A percentile compares a stretch with the other conserved stretches of the same genome.
These are phyloP conservation scores for Archivesica marissinica DNA, from an alignment of 1,140 invertebrate genomes.

Conservation along the genomic window DNA sequence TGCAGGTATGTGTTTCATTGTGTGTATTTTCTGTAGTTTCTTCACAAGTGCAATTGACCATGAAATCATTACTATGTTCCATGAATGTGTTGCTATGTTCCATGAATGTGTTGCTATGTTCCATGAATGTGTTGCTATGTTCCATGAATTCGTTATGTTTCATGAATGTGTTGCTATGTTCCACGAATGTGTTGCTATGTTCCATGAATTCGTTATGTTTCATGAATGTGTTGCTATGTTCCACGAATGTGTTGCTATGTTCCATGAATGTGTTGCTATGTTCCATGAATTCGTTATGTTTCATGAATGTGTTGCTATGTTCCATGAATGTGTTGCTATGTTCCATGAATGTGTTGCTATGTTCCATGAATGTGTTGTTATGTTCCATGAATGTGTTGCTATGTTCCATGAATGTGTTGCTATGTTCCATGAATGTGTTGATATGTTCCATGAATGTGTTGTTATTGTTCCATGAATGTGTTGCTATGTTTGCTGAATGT, in stretches of 20 bases:
- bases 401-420: too few species aligned
- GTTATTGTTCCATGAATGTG: background rate
- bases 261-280: background rate
- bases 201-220: too few species aligned
- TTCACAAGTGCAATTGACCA: background rate
- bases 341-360: too few species aligned
- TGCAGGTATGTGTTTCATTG: conserved; percentile 70
- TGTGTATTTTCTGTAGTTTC: background rate
- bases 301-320: too few species aligned
- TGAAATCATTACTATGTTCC: background rate
- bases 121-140: background rate
- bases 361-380: too few species aligned
- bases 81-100: background rate
- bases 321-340: background rate
- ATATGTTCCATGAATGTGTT: background rate
- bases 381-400: background rate
- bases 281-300: too few species aligned
- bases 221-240: too few species aligned
- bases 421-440: too few species aligned
- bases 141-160: too few species aligned
- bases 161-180: too few species aligned
- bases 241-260: too few species aligned
- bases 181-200: background rate
- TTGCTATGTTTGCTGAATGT: background rate
- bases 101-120: too few species aligned